Base-by-base conservation (phyloP, 2,113 vertebrate species). In the Cyprinodon variegatus region DNA sequence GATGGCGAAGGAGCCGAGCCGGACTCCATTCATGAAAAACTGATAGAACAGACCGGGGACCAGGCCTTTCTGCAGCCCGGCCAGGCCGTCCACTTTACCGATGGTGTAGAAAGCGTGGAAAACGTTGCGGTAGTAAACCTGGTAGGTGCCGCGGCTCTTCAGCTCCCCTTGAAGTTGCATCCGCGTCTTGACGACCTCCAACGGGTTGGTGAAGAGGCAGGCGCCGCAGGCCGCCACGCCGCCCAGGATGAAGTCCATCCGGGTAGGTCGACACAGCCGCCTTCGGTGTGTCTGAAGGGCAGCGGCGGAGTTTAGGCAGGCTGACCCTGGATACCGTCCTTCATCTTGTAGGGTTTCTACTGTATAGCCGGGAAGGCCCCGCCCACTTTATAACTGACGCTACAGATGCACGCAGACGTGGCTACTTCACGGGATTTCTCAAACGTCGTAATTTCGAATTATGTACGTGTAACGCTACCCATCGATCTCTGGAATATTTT, bases 81-180 rank as follows among this genome's bases (percentile, higher is more conserved):
- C 83, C 46, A 95, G 77, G 5, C 96, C 96, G 5, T 97, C 96
- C 83, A 96, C 94, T 74, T 91, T 95, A 3, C 94, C 95, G 60
- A 97, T 96, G 40, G 96, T 96, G 86, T 96, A 92, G 74, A 96
- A 96, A 1, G 96, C 96, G 50, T 97, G 96, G 79, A 97, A 96
- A 13, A 96, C 96, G 5, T 96, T 97, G 45, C 94, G 93, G 65
- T 97, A 97, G 50, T 96, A 88, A 12, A 96, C 82, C 48, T 86
- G 93, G 80, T 97, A 96, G 3, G 95, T 91, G 14, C 96, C 96
- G 0, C 93, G 92, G 50, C 84, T 92, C 74, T 76, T 77, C 1
- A 97, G 90, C 82, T 97, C 96, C n/a, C 96, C 96, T 36, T 97
- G 96, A 3, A 97, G 86, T 70, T 97, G 96, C 96, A 97, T 97